Evolutionary conservation across 2,888 invertebrate genomes (phyloP), one percentile per base, ranked within the genome.

Genomic region (Psylliodes chrysocephalus): DNA sequence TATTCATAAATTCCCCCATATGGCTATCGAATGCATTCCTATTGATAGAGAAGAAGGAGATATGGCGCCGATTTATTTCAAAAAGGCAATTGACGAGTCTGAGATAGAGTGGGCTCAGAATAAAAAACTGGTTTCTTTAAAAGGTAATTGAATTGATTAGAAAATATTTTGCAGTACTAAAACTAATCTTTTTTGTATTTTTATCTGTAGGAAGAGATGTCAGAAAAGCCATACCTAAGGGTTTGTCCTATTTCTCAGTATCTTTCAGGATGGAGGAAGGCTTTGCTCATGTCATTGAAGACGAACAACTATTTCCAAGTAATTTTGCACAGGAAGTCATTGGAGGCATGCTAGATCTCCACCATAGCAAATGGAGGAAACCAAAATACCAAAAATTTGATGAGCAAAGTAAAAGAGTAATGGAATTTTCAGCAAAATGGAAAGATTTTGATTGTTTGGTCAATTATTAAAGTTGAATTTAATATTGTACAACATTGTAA

Each of bases 231-330:
- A 84, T 99, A 66, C 99, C 98, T 0, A 95, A 94, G 82, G 96
- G 95, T 0, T 86, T 99, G 69, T 93, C 98, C 0, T 99, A 98
- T 81, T 96, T 99, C 82, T 90, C 91, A 84, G 92, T 99, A 0
- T 91, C 95, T 81, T 98, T 98, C 85, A 97, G 95, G 14, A 89
- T 91, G 84, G 89, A 92, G 42, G 89, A 91, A 54, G 98, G 98
- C 0, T 98, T 92, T 84, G 98, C 96, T 47, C 98, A 99, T 84
- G 94, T 98, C 0, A 95, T 99, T 75, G 98, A 99, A 84, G 94
- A 98, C 81, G 93, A 95, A 78, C 86, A 89, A 60, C 80, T 88
- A 35, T 98, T 98, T 82, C 94, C 96, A 0, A 83, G 80, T 54
- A 92, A 92, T 82, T 99, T 98, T 87, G 98, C 95, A 3, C 92